phyloP scores from a whole-genome alignment of 2,888 invertebrate genomes.

The Phengaris arion region DNA sequence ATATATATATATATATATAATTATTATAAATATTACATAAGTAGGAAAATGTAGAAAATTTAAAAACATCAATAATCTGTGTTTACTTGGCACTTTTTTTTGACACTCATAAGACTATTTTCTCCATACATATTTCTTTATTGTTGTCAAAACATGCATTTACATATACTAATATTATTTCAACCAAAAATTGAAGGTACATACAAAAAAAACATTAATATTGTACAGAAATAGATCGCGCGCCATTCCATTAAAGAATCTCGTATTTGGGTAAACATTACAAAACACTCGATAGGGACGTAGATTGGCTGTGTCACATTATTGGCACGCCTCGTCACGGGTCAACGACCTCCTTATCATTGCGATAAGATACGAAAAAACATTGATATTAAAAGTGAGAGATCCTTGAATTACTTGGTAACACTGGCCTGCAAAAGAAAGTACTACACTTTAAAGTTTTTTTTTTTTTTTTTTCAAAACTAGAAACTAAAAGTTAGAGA shows the following conservation, averaged over 20 bases:
- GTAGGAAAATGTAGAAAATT: too few relatives aligned
- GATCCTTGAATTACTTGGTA: constrained; percentile 41
- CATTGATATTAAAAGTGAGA: constrained; percentile 56
- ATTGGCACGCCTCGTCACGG: constrained; percentile 56
- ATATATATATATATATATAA: too few relatives aligned
- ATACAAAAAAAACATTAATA: neutral
- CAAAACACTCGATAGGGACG: constrained; percentile 51
- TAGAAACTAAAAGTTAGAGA: too few relatives aligned
- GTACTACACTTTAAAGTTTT: too few relatives aligned
- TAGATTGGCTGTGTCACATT: constrained; percentile 40
- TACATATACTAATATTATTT: neutral
- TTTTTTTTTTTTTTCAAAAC: too few relatives aligned
- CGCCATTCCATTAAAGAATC: constrained; percentile 1
- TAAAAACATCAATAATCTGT: too few relatives aligned
- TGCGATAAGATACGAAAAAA: constrained; percentile 73
- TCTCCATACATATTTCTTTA: too few relatives aligned
- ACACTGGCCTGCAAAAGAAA: too few relatives aligned
- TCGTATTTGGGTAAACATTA: constrained; percentile 18
- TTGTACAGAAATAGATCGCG: neutral
- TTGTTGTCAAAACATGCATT: too few relatives aligned
- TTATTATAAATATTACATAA: too few relatives aligned
- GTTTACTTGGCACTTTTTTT: too few relatives aligned
- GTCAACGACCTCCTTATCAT: constrained; percentile 68
- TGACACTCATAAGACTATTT: too few relatives aligned
- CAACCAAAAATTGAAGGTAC: neutral